A percentile compares a stretch with the other conserved stretches of the same genome.
Conservation (phyloP, 2,888 invertebrate genomes). For the Drosophila pseudotakahashii region DNA sequence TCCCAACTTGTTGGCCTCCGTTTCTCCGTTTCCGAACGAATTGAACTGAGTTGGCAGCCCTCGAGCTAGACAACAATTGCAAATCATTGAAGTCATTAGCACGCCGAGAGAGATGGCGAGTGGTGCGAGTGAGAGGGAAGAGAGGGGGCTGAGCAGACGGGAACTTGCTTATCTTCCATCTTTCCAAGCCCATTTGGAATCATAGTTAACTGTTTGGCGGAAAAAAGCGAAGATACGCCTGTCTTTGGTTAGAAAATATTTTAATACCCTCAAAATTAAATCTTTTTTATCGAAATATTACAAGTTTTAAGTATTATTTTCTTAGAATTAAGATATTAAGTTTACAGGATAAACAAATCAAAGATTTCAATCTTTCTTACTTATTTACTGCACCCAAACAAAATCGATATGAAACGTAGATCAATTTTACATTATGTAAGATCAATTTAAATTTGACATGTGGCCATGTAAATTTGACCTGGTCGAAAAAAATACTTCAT, state of each 20-base stretch:
- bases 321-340: no score
- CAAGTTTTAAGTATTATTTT: no score
- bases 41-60: conserved; percentile 24
- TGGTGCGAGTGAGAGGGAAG: background rate
- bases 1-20: conserved; percentile 1
- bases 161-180: conserved; percentile 12
- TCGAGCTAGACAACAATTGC: conserved; percentile 34
- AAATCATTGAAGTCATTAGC: conserved; percentile 50
- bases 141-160: background rate
- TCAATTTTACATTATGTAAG: no score
- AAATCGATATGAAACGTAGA: no score
- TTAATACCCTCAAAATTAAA: background rate
- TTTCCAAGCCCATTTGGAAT: conserved; percentile 10
- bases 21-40: conserved; percentile 14
- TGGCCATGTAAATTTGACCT: no score
- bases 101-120: conserved; percentile 8
- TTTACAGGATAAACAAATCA: no score
- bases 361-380: no score
- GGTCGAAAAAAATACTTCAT: no score
- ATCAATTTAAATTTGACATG: no score
- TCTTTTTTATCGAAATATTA: no score
- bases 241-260: background rate
- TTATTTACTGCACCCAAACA: no score
- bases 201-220: conserved; percentile 1
- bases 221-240: background rate